Base-by-base conservation (phyloP, 2,113 vertebrate genomes). In the Hydrochoerus hydrochaeris region DNA sequence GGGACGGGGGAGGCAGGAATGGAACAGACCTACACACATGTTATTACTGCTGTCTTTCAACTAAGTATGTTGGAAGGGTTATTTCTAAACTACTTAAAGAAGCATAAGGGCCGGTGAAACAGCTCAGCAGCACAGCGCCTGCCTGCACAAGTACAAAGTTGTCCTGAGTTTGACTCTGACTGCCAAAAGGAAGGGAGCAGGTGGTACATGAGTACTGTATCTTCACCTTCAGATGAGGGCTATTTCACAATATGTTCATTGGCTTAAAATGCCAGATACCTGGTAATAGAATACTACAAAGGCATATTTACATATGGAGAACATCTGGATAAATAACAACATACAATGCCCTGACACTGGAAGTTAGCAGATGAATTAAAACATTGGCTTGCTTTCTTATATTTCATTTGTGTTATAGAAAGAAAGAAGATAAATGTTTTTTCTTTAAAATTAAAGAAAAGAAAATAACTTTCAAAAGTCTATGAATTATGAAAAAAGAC, bases 311-410 rank as follows among this genome's bases (percentile, higher is more conserved):
- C 54, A 67, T 92, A 44, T 93, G 54, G 85, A 4, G 8, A 44
- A 75, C 82, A 84, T 86, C 49, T 96, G 44, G 28, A n/a, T 92
- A 69, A 89, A 49, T 83, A 89, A n/a, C 38, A 80, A 35, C 30
- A 9, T 24, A 35, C 22, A 49, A 22, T 94, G 24, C 71, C 12
- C 77, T 71, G 20, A 82, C 84, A 84, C 80, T 93, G 65, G 95
- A 90, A 88, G 58, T 80, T n/a, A 95, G 58, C 60, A 69, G 65
- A 96, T 81, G 41, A 89, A 71, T 90, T 41, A 65, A 96, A 83
- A 71, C 26, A 57, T 52, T 86, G 44, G 80, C 54, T 57, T 5
- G 60, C 84, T 54, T 80, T 92, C 60, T 73, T 78, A 54, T 41
- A 38, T 90, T 82, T 90, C 32, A 10, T 96, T 17, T 80, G 35